These are phyloP conservation scores for Noctilio leporinus DNA, from an alignment of 2,113 vertebrate species.

Conservation along the genomic window DNA sequence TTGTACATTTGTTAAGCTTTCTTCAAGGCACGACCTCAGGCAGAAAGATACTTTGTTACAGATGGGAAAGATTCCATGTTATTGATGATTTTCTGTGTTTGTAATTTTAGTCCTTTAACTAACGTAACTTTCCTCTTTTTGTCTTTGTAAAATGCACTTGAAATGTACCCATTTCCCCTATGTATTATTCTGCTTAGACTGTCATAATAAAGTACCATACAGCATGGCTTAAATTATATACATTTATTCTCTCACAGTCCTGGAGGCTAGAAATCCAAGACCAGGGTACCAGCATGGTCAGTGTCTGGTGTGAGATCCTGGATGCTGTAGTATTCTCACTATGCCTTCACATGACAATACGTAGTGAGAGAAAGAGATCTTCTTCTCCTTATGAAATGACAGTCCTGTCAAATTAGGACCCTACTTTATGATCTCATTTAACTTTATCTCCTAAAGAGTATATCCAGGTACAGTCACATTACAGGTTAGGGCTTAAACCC, in stretches of 20 bases:
- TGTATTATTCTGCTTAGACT: neutral
- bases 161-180: neutral
- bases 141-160: neutral
- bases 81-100: neutral
- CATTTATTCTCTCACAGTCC: neutral
- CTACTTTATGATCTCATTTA: neutral
- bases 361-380: neutral
- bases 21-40: neutral
- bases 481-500: neutral
- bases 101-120: neutral
- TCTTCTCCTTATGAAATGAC: neutral
- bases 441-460: neutral
- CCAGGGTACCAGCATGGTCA: neutral
- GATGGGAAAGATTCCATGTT: neutral
- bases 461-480: neutral
- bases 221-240: neutral
- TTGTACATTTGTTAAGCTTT: neutral
- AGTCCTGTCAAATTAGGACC: neutral
- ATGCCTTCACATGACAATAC: rapidly evolving
- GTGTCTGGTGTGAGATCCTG: neutral
- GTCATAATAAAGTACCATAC: neutral
- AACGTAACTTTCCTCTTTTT: neutral
- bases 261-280: neutral
- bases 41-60: neutral
- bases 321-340: neutral